Percentiles rank a stretch among this genome's conserved stretches.
Conservation (phyloP, 2,113 vertebrate species). For the Nibea albiflora region DNA sequence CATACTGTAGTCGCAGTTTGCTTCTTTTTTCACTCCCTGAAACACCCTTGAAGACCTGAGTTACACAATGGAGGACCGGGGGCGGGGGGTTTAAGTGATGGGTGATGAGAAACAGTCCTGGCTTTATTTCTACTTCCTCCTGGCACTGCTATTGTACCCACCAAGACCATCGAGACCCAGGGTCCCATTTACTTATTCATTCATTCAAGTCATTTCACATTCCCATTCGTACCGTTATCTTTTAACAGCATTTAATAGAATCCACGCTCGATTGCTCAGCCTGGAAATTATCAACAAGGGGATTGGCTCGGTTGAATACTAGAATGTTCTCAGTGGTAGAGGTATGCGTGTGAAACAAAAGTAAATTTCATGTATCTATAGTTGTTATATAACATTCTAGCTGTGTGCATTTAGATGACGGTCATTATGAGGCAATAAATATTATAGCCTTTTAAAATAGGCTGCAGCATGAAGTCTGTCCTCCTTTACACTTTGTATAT, state of each 20-base stretch:
- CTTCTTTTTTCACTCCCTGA: constrained; percentile 36
- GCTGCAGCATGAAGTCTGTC: neutral
- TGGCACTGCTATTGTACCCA: constrained; percentile 7
- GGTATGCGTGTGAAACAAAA: constrained; percentile 31
- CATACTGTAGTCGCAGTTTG: constrained; percentile 34
- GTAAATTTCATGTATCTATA: neutral
- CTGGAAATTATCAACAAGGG: constrained; percentile 24
- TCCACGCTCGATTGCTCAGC: constrained; percentile 35
- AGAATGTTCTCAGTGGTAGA: constrained; percentile 32
- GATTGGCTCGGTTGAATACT: constrained; percentile 20
- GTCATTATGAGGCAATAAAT: neutral
- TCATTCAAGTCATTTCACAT: constrained; percentile 39
- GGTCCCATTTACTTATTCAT: constrained; percentile 39
- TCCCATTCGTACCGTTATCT: constrained; percentile 41
- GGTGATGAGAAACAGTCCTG: constrained; percentile 55
- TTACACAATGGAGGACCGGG: constrained; percentile 36
- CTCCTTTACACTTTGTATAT: constrained; percentile 2
- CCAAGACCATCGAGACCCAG: neutral
- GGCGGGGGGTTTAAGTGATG: constrained; percentile 47
- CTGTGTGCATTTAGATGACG: neutral
- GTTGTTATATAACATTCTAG: neutral
- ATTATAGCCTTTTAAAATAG: neutral
- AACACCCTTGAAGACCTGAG: constrained; percentile 45
- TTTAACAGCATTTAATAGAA: constrained; percentile 55
- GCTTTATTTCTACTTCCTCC: constrained; percentile 36